Base-by-base conservation (phyloP, 2,113 vertebrate species). In the Caloenas nicobarica region DNA sequence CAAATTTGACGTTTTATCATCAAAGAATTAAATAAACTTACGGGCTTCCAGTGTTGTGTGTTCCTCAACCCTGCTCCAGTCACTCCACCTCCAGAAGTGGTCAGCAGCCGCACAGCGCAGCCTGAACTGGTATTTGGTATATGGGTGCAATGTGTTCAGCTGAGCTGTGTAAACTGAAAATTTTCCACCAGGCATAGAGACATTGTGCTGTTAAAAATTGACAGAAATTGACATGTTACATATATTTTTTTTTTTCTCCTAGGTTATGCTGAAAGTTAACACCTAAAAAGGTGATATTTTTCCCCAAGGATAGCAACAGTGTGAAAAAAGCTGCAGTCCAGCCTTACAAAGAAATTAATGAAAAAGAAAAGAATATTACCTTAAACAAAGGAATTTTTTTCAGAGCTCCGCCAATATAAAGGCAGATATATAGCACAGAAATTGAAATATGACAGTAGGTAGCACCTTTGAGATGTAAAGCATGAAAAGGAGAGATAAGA, bases 41-140 rank as follows among this genome's bases (percentile, higher is more conserved):
- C 98, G 92, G 42, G 97, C 98, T 96, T 98, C 96, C 46, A 74
- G 22, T 7, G 98, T 98, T 60, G 84, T 88, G 36, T 97, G 91
- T 1, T 92, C 91, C 44, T 89, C 69, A 68, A 11, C 40, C 51
- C n/a, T 91, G 83, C 97, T 98, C 98, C 98, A 98, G 53, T 85
- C 92, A 90, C 98, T 98, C 98, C 98, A 98, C 61, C 85, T 98
- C 98, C 98, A 98, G 87, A 98, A 98, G 60, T 95, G 92, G 38
- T 98, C 95, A 86, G 96, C 38, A 82, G 96, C 33, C 0, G 97
- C 92, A 89, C 98, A 98, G n/a, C 96, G 97, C 44, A 98, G 95
- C 56, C 95, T 96, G 25, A 98, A 95, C 73, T 46, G 80, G 46
- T 98, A 98, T 15, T 60, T 65, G 13, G 97, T 98, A 36, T 98